Evolutionary conservation across 2,797 vertebrate genomes (phyloP).

Genomic region (Arrhamphus sclerolepis): DNA sequence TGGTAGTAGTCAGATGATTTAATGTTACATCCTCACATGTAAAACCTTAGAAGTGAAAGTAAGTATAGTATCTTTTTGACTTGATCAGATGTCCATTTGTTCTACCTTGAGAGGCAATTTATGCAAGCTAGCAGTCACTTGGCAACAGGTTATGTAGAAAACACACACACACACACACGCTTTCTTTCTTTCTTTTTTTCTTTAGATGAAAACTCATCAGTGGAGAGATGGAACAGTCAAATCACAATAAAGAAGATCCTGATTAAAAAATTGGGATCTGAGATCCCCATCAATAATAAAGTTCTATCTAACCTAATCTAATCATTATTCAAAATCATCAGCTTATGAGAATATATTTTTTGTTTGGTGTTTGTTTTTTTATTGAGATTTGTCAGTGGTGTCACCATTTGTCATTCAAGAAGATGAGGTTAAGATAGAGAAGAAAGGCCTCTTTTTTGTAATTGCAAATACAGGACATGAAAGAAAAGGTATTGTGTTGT

Average conservation of each 20-base stretch:
- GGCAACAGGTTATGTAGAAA: conserved; percentile 76
- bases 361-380: too few relatives aligned
- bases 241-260: too few relatives aligned
- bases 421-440: neutral
- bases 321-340: conserved; percentile 32
- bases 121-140: conserved; percentile 68
- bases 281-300: too few relatives aligned
- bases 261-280: too few relatives aligned
- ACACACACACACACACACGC: too few relatives aligned
- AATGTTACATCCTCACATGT: neutral
- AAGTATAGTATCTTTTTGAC: neutral
- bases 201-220: too few relatives aligned
- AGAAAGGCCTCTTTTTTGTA: neutral
- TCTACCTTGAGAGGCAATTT: conserved; percentile 57
- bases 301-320: too few relatives aligned
- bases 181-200: too few relatives aligned
- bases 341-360: conserved; percentile 37
- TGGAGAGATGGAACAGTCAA: too few relatives aligned
- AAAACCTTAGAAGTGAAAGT: neutral
- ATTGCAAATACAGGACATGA: neutral
- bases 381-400: conserved; percentile 29
- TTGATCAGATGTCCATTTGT: conserved; percentile 61
- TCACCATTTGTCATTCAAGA: conserved; percentile 24
- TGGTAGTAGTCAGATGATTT: neutral
- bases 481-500: conserved; percentile 1